Base-by-base conservation (phyloP, 2,888 invertebrate species). In the Diogma glabrata region DNA sequence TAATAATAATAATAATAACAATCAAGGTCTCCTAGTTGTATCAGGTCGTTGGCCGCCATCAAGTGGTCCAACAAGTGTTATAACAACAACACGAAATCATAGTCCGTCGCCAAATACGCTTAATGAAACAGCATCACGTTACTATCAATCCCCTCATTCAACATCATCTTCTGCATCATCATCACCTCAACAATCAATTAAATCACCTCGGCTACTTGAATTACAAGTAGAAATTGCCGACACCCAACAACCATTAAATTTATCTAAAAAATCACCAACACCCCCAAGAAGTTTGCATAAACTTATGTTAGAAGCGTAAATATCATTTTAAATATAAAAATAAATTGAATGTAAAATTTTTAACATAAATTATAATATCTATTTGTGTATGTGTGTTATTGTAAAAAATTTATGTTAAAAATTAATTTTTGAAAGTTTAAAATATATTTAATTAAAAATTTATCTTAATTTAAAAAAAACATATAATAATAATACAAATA, bases 181-280 rank as follows among this genome's bases (percentile, higher is more conserved):
- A 71, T 58, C 74, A 70, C 72, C 74, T 71, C 71, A 72, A 70
- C 69, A 73, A 72, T 64, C 64, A 62, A 57, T 67, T 65, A 64
- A 57, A 47, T 60, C 60, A 33, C 67, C 67, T 30, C 73, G 81
- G 67, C 72, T 82, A 65, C 72, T 82, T 63, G 86, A 87, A 66
- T 75, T 89, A 60, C 87, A 88, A 69, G 87, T 88, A 60, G 86
- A 87, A 64, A 86, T 87, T 59, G 86, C 86, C 19, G 84, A 84
- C 64, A 79, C 83, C 49, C 82, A 82, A 60, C 86, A 87, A 67
- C 92, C 92, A 51, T 74, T 92, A 59, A 92, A 92, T 76, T 77
- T 92, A 62, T 91, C 90, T 69, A 91, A 90, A 70, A 86, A 86
- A 66, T 82, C 84, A 57, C 84, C 84, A 60, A 80, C 82, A 59